These are phyloP conservation scores for Sicus ferrugineus DNA, from an alignment of 2,888 invertebrate species.

Conservation along the genomic window DNA sequence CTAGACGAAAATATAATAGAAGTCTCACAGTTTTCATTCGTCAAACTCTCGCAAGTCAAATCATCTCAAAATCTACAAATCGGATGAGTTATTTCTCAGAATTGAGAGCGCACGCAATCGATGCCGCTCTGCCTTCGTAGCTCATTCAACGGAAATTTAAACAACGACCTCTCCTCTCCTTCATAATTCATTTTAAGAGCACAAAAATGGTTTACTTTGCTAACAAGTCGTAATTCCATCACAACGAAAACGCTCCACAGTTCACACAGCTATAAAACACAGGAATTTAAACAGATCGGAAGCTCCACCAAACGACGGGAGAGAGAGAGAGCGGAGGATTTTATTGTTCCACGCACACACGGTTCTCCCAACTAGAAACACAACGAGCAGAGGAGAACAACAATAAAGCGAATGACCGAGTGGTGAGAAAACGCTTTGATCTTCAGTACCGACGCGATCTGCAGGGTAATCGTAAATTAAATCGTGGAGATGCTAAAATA, in stretches of 20 bases:
- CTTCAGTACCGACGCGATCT: constrained; percentile 11
- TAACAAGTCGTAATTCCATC: constrained; percentile 33
- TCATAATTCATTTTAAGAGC: constrained; percentile 15
- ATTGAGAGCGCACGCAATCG: no score
- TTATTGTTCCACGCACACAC: neutral
- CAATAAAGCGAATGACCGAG: constrained; percentile 30
- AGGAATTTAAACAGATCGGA: constrained; percentile 37
- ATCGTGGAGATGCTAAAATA: constrained; percentile 34
- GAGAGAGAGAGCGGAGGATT: no score
- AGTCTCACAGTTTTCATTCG: no score
- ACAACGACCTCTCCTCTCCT: no score
- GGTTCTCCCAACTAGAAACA: constrained; percentile 1
- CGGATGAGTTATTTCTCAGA: neutral
- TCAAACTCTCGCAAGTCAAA: no score
- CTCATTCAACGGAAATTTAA: no score
- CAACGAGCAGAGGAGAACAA: constrained; percentile 9
- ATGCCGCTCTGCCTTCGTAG: no score
- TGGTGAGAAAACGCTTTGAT: constrained; percentile 38
- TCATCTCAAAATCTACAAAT: no score
- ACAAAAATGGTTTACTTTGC: constrained; percentile 1
- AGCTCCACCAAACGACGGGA: no score
- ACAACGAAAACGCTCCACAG: constrained; percentile 24
- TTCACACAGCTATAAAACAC: constrained; percentile 11
- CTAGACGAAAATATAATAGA: no score
- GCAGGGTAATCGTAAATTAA: neutral